phyloP scores from a whole-genome alignment of 2,113 vertebrate genomes.

The Cottus gobio region DNA sequence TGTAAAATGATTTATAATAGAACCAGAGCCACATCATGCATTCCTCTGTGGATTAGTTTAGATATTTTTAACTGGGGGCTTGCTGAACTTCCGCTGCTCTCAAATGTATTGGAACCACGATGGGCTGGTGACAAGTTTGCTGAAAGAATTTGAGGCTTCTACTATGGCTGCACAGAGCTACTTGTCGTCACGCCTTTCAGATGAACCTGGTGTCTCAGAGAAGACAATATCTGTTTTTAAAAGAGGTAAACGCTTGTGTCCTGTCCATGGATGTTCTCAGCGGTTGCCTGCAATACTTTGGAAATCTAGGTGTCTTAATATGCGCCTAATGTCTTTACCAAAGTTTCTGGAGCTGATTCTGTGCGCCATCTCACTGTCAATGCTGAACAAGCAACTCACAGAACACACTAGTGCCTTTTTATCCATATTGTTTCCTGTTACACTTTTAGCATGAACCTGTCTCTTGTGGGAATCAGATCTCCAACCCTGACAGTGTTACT shows the following conservation, averaged over 20 bases:
- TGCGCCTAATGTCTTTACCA: slow-evolving; percentile 39
- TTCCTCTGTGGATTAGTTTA: not conserved
- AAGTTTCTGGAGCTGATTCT: slow-evolving; percentile 45
- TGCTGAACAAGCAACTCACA: not conserved
- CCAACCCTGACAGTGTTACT: not conserved
- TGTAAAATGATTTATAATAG: slow-evolving; percentile 16
- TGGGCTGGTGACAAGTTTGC: slow-evolving; percentile 5
- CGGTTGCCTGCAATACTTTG: not conserved
- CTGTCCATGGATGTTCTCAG: not conserved
- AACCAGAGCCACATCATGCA: slow-evolving; percentile 3
- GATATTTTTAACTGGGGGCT: slow-evolving; percentile 34
- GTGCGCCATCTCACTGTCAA: slow-evolving; percentile 27
- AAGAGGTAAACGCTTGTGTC: not conserved
- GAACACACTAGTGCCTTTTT: slow-evolving; percentile 10
- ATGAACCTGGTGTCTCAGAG: not conserved
- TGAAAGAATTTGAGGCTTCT: slow-evolving; percentile 4
- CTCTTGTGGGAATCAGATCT: not conserved
- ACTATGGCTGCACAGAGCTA: slow-evolving; percentile 9
- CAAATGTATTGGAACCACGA: slow-evolving; percentile 10
- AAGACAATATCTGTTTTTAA: not conserved
- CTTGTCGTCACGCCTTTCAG: not conserved
- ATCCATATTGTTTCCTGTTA: not conserved
- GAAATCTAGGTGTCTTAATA: slow-evolving; percentile 1
- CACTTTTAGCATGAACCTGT: not conserved
- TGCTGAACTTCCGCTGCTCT: slow-evolving; percentile 30